Evolutionary conservation across 92 coral and sea anemone genomes (phyloP).

Genomic region (Porites rus): DNA sequence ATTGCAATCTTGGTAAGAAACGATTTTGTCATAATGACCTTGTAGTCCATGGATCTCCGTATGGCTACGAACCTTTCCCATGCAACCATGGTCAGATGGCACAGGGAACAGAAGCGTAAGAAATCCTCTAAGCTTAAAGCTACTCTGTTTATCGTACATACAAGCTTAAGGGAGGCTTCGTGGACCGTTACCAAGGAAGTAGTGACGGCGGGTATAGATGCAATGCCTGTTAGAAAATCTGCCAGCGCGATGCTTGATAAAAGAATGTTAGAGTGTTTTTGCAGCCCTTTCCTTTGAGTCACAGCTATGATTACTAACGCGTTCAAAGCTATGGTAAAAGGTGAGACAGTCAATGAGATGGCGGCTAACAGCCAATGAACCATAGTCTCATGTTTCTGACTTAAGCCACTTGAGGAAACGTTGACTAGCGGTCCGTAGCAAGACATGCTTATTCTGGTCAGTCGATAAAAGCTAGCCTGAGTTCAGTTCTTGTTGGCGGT

Average conservation of each 20-base stretch:
- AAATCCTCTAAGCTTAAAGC: neutral
- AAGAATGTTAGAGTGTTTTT: neutral
- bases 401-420: too few species aligned
- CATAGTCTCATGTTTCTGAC: too few species aligned
- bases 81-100: neutral
- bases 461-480: too few species aligned
- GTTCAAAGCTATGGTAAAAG: too few species aligned
- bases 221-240: neutral
- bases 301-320: neutral
- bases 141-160: neutral
- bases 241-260: neutral
- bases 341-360: too few species aligned
- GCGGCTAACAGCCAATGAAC: too few species aligned
- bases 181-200: neutral
- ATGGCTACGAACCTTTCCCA: conserved; percentile 13
- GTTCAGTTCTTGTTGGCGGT: too few species aligned
- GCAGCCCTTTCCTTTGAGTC: neutral
- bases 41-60: neutral
- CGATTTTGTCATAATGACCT: neutral
- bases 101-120: neutral
- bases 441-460: too few species aligned
- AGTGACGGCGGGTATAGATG: neutral
- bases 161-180: neutral
- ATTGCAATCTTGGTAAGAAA: neutral
- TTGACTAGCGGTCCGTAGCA: too few species aligned